phyloP scores from a whole-genome alignment of 37 sponge, comb jelly and placozoan genomes.

The Hormiphora californensis region DNA sequence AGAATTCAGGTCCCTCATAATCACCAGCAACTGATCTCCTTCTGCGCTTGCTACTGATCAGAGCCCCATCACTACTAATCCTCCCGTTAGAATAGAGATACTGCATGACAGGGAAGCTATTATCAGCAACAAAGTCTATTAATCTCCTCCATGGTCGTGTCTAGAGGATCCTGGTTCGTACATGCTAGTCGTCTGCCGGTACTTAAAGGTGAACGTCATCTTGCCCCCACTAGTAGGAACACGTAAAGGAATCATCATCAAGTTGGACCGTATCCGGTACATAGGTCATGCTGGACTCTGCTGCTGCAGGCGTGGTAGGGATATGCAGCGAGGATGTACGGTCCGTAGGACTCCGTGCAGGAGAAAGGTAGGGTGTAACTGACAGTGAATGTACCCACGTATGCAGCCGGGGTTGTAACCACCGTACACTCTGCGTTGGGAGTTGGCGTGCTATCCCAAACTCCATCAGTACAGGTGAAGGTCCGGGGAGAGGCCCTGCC shows the following conservation, averaged over 20 bases:
- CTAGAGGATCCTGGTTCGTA: too few relatives aligned
- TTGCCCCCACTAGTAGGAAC: too few relatives aligned
- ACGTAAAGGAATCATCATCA: not conserved
- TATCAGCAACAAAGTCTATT: too few relatives aligned
- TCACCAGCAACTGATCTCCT: too few relatives aligned
- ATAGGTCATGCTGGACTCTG: not conserved
- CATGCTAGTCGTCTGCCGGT: too few relatives aligned
- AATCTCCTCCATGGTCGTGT: too few relatives aligned
- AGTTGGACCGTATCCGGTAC: not conserved
- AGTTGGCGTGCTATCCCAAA: not conserved
- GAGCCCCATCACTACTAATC: too few relatives aligned
- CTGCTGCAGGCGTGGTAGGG: not conserved
- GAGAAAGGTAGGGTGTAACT: not conserved
- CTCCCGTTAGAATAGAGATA: too few relatives aligned
- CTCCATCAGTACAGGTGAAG: not conserved
- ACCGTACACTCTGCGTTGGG: not conserved
- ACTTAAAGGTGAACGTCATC: too few relatives aligned
- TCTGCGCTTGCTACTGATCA: too few relatives aligned
- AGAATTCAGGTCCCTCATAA: too few relatives aligned
- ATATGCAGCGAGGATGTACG: not conserved
- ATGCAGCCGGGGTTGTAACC: not conserved
- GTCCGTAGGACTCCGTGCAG: not conserved
- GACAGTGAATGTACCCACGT: not conserved
- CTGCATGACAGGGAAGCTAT: too few relatives aligned
- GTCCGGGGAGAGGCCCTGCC: not conserved